A percentile compares a stretch with the other conserved stretches of the same genome.
Evolutionary conservation across 1,140 invertebrate species (phyloP).

Genomic region (Cydia amplana): DNA sequence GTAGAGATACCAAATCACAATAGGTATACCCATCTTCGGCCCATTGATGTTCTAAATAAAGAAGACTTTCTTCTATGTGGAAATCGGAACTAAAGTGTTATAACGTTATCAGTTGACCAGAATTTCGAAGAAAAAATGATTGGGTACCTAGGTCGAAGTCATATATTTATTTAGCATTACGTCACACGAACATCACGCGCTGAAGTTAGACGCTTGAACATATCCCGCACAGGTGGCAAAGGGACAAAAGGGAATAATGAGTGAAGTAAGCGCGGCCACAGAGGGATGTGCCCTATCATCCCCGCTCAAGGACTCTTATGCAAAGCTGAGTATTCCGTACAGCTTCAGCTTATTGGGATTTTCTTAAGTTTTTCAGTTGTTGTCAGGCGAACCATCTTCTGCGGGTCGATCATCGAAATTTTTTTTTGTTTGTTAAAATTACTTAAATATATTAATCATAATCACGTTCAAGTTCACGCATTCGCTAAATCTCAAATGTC

Average conservation of each 20-base stretch:
- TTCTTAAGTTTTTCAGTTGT: not conserved
- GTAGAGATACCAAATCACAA: too few relatives aligned
- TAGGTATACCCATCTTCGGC: too few relatives aligned
- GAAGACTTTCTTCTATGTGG: too few relatives aligned
- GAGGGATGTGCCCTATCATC: conserved; percentile 54
- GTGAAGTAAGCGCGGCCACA: conserved; percentile 42
- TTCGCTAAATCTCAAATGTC: too few relatives aligned
- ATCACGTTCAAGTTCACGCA: too few relatives aligned
- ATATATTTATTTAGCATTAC: not conserved
- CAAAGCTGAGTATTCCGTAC: conserved; percentile 5
- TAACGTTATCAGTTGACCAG: too few relatives aligned
- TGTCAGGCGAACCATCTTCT: not conserved
- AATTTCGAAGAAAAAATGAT: too few relatives aligned
- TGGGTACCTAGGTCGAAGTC: too few relatives aligned
- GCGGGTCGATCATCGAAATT: not conserved
- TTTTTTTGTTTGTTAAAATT: too few relatives aligned
- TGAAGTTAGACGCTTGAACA: conserved; percentile 14
- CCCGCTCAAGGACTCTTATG: conserved; percentile 1
- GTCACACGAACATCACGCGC: not conserved
- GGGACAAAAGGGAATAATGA: conserved; percentile 48
- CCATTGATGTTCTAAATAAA: too few relatives aligned
- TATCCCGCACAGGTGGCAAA: conserved; percentile 39
- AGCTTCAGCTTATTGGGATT: not conserved
- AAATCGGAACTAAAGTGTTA: too few relatives aligned
- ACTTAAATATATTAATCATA: too few relatives aligned